Conservation (phyloP, 2,888 invertebrate genomes). For the Alloplasta piceator region DNA sequence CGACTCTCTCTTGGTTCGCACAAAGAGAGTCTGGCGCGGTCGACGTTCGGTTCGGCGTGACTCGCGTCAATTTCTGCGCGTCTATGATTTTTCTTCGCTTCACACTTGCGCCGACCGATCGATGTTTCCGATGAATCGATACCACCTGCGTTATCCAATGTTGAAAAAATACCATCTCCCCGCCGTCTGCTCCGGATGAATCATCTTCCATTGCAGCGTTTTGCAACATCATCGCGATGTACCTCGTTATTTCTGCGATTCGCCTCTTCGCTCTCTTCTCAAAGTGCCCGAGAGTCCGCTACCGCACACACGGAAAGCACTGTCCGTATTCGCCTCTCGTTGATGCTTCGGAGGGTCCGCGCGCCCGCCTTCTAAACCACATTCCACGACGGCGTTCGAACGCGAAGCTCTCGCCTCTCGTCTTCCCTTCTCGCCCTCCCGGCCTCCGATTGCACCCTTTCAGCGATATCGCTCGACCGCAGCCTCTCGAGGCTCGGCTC, state of each 20-base stretch:
- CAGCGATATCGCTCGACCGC: slow-evolving; percentile 20
- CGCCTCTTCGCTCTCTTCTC: slow-evolving; percentile 7
- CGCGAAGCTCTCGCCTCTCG: slow-evolving; percentile 57
- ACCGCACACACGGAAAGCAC: background rate
- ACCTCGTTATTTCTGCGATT: slow-evolving; percentile 18
- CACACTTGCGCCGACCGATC: too few species aligned
- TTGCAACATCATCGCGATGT: too few species aligned
- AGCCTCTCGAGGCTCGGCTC: background rate
- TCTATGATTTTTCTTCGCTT: too few species aligned
- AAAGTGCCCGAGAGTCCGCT: slow-evolving; percentile 6
- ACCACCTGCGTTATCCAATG: too few species aligned
- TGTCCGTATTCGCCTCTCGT: slow-evolving; percentile 1
- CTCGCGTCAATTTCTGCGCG: too few species aligned
- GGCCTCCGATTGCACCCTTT: slow-evolving; percentile 31
- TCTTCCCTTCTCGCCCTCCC: slow-evolving; percentile 46
- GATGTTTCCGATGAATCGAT: too few species aligned
- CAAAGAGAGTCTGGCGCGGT: too few species aligned
- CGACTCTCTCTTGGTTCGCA: background rate
- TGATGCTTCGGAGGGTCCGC: slow-evolving; percentile 35
- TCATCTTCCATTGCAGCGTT: too few species aligned
- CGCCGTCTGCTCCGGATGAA: too few species aligned
- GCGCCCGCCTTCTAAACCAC: slow-evolving; percentile 63
- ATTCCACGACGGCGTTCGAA: slow-evolving; percentile 66
- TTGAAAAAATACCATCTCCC: too few species aligned
- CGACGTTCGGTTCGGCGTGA: too few species aligned